Conservation (phyloP, 2,888 invertebrate species). For the Papilio gigon region DNA sequence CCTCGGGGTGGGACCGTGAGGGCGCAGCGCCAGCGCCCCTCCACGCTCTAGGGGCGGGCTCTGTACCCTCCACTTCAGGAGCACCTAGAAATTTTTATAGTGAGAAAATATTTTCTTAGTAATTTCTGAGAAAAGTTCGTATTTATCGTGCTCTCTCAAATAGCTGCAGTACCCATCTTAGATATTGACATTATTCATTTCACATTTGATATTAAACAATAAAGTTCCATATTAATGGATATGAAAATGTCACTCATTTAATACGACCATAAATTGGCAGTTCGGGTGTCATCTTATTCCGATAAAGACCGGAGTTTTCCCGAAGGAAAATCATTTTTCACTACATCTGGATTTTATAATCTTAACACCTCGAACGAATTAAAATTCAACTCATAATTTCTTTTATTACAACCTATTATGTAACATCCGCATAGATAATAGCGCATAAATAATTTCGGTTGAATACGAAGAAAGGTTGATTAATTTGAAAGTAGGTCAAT, state of each 20-base stretch:
- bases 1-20: slow-evolving; percentile 51
- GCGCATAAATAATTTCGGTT: slow-evolving; percentile 8
- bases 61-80: slow-evolving; percentile 73
- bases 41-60: slow-evolving; percentile 82
- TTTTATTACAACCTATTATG: background rate
- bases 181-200: no score
- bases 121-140: background rate
- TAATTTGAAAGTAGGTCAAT: slow-evolving; percentile 14
- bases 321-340: no score
- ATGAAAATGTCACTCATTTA: no score
- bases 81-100: slow-evolving; percentile 57
- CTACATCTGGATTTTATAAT: no score
- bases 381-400: no score
- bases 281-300: background rate
- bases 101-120: background rate
- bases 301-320: no score
- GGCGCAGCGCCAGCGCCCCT: slow-evolving; percentile 75
- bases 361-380: no score
- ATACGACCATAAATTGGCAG: no score
- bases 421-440: background rate
- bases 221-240: no score
- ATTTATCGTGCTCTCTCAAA: no score
- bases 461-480: background rate
- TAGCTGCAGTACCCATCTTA: no score
- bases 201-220: no score